A percentile compares a stretch with the other conserved stretches of the same genome.
Evolutionary conservation across 1,140 invertebrate genomes (phyloP).

Genomic region (Diploscapter pachys): DNA sequence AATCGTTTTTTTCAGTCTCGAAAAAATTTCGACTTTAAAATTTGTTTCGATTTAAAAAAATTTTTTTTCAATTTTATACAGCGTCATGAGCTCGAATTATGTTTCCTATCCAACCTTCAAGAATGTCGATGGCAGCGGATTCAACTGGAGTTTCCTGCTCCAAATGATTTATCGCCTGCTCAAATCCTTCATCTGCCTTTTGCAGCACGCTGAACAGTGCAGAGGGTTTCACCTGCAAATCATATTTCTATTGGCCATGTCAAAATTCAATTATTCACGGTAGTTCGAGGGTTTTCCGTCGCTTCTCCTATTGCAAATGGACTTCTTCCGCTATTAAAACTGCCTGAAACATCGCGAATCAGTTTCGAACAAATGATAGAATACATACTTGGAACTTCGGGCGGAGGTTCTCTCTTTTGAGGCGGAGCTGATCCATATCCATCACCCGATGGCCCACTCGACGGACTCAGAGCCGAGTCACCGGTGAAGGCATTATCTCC

Average conservation of each 20-base stretch:
- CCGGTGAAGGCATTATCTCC: slow-evolving; percentile 47
- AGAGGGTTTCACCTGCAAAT: slow-evolving; percentile 43
- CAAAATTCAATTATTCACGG: slow-evolving; percentile 30
- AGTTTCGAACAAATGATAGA: no score
- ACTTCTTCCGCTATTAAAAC: slow-evolving; percentile 51
- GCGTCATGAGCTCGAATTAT: no score
- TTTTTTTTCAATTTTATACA: neutral
- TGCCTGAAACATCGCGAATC: slow-evolving; percentile 33
- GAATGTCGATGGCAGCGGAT: slow-evolving; percentile 52
- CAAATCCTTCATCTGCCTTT: slow-evolving; percentile 56
- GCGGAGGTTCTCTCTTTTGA: no score
- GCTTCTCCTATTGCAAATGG: slow-evolving; percentile 30
- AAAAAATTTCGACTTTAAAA: no score
- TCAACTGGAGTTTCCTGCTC: slow-evolving; percentile 55
- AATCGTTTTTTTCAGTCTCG: no score
- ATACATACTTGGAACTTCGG: no score
- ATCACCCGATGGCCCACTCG: slow-evolving; percentile 55
- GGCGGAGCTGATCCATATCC: slow-evolving; percentile 51
- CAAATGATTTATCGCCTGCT: slow-evolving; percentile 57
- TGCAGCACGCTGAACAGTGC: slow-evolving; percentile 53
- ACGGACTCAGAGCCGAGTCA: slow-evolving; percentile 53
- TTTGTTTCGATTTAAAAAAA: neutral
- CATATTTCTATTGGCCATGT: neutral
- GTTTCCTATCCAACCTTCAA: slow-evolving; percentile 39
- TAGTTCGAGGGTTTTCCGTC: slow-evolving; percentile 45